Conservation (phyloP, 2,797 vertebrate species). For the Mus caroli region DNA sequence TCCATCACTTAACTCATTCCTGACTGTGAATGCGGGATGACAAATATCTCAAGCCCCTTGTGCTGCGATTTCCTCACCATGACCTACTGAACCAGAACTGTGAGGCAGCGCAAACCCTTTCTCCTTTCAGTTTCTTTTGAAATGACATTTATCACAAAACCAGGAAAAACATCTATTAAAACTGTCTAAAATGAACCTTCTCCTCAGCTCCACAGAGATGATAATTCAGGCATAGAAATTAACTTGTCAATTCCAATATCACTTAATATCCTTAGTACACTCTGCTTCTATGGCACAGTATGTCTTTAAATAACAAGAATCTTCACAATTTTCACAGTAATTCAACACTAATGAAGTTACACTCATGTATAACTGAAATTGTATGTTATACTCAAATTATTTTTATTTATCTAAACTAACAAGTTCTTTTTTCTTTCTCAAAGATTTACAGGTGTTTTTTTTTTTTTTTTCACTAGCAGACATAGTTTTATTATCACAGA, state of each 20-base stretch:
- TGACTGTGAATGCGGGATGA: background rate
- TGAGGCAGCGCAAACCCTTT: background rate
- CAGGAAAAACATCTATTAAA: background rate
- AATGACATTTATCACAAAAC: background rate
- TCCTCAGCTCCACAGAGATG: background rate
- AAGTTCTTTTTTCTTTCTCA: background rate
- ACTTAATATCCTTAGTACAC: background rate
- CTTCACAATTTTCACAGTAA: constrained; percentile 35
- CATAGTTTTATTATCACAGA: background rate
- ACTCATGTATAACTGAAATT: background rate
- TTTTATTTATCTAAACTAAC: constrained; percentile 21
- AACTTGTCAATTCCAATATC: background rate
- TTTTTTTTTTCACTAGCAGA: background rate
- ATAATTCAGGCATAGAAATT: background rate
- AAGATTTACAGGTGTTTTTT: background rate
- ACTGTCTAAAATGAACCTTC: background rate
- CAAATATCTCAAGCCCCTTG: background rate
- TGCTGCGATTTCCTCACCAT: background rate
- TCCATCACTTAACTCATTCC: background rate
- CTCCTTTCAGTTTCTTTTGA: background rate
- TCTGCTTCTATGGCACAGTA: background rate
- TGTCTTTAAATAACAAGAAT: constrained; percentile 35
- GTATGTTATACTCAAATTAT: background rate
- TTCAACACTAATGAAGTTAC: background rate
- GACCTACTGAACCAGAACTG: background rate